These are phyloP conservation scores for Encarsia formosa DNA, from an alignment of 2,888 invertebrate genomes.

Conservation along the genomic window DNA sequence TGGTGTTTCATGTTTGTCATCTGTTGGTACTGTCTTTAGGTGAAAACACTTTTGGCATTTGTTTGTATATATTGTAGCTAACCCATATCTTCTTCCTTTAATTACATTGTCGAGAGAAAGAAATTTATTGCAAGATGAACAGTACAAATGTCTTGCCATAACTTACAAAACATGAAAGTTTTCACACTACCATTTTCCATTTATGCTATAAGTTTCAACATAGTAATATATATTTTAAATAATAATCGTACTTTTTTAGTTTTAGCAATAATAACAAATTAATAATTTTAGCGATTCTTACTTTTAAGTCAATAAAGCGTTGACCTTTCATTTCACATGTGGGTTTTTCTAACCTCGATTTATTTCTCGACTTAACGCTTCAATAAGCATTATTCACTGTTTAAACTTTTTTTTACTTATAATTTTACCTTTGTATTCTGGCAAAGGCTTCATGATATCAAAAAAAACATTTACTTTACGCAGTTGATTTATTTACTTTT, in stretches of 20 bases:
- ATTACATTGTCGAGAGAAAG: not conserved
- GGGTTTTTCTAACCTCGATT: not conserved
- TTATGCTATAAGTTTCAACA: too few relatives aligned
- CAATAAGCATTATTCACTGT: not conserved
- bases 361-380: not conserved
- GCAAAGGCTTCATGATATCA: not conserved
- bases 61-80: not conserved
- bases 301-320: too few relatives aligned
- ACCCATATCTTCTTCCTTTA: not conserved
- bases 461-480: too few relatives aligned
- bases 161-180: too few relatives aligned
- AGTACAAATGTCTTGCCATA: not conserved
- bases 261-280: too few relatives aligned
- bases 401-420: not conserved
- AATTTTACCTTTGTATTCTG: not conserved
- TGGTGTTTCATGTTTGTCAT: not conserved
- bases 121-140: not conserved
- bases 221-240: too few relatives aligned
- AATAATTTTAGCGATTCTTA: too few relatives aligned
- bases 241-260: too few relatives aligned
- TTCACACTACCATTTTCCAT: too few relatives aligned
- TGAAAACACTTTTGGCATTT: not conserved
- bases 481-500: too few relatives aligned
- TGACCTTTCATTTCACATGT: not conserved
- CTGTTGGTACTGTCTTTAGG: not conserved